Evolutionary conservation across 2,797 vertebrate genomes (phyloP), one percentile per base, ranked within the genome.

Genomic region (Yasuhikotakia modesta): DNA sequence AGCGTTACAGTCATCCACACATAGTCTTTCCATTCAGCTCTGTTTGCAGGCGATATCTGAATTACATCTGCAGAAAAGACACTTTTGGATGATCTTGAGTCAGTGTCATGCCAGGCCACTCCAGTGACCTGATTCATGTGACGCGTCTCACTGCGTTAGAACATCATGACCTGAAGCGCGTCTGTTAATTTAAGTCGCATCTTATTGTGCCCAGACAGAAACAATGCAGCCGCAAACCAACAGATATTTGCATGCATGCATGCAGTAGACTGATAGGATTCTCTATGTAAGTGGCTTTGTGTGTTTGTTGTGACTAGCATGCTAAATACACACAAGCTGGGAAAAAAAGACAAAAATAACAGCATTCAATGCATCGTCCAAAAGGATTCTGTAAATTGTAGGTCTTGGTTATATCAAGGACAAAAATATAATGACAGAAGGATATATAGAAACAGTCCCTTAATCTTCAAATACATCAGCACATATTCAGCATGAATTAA

Each of bases 141-240:
- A 52, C 55, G 32, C 64, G 60, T 82, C 67, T 72, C 21, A 30
- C 77, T 43, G 39, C 45, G 72, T 82, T 72, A 75, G 19, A 32
- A 64, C 35, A 71, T 30, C 61, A 17, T 50, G 39, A 69, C 70
- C 72, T 53, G 48, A 78, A 69, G 74, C 63, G 65, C 45, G 17
- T 55, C 64, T 11, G 70, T 69, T 70, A 78, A 70, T 79, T 72
- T 80, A 68, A 83, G 72, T 80, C 73, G 52, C 74, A 63, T 76
- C 81, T 71, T 70, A 53, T 60, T 48, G 57, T 53, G 68, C 35
- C 16, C 11, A 53, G 57, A 60, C 0, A 2, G 43, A 76, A 32
- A 48, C 24, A 67, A 48, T 58, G 17, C 35, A 50, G 63, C 53
- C 0, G 1, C 10, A 52, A 46, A 76, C 6, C n/a, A 46, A 11